Conservation (phyloP, 2,888 invertebrate genomes). For the Palloptera scutellata region DNA sequence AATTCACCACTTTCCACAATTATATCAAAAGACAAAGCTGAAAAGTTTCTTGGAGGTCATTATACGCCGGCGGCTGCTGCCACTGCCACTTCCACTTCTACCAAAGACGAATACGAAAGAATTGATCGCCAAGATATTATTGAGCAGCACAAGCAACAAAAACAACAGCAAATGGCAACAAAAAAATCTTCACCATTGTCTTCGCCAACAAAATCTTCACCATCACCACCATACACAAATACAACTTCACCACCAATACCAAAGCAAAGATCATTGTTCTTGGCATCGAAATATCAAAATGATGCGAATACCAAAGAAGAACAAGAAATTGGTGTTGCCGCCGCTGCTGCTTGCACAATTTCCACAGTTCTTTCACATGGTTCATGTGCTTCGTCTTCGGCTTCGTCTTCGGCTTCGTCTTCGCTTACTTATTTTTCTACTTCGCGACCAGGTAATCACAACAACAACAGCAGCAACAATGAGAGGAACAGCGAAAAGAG, state of each 20-base stretch:
- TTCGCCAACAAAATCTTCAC: conserved; percentile 41
- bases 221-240: conserved; percentile 24
- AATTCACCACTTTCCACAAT: conserved; percentile 36
- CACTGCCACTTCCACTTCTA: conserved; percentile 18
- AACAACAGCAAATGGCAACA: conserved; percentile 41
- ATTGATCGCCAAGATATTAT: conserved; percentile 21
- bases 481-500: not conserved
- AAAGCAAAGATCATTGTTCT: conserved; percentile 45
- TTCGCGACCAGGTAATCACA: conserved; percentile 24
- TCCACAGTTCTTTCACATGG: conserved; percentile 23
- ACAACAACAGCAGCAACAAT: conserved; percentile 5
- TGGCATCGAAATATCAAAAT: conserved; percentile 32
- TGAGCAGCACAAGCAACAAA: conserved; percentile 19
- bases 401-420: conserved; percentile 31
- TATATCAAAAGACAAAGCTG: conserved; percentile 53
- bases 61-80: conserved; percentile 46
- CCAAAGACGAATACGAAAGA: conserved; percentile 21
- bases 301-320: conserved; percentile 51
- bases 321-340: conserved; percentile 43
- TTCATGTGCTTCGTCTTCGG: conserved; percentile 40
- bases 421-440: not conserved
- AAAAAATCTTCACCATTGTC: conserved; percentile 25
- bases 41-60: conserved; percentile 61
- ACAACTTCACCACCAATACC: conserved; percentile 38
- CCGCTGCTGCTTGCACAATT: conserved; percentile 40